These are phyloP conservation scores for Choreutis nemorana DNA, from an alignment of 2,888 invertebrate species.

Conservation along the genomic window DNA sequence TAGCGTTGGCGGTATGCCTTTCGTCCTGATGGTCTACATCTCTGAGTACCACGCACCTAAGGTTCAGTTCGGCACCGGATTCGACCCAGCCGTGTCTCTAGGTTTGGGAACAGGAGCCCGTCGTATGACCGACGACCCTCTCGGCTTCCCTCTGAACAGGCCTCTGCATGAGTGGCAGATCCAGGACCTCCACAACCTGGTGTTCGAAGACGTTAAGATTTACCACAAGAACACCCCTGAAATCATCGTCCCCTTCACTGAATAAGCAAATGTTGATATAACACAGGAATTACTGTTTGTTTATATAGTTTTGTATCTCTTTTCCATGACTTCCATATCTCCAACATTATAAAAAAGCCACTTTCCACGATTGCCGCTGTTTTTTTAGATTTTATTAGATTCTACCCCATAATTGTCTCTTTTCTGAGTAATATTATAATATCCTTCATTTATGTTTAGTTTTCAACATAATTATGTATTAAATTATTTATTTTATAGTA, in stretches of 20 bases:
- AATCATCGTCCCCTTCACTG: conserved; percentile 24
- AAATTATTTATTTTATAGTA: too few species aligned
- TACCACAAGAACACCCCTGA: conserved; percentile 56
- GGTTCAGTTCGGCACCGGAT: conserved; percentile 36
- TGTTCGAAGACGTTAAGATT: conserved; percentile 57
- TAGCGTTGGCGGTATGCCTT: conserved; percentile 64
- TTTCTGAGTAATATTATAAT: too few species aligned
- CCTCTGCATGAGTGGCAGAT: conserved; percentile 43
- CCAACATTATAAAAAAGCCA: too few species aligned
- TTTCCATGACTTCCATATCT: too few species aligned
- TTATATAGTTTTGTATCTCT: too few species aligned
- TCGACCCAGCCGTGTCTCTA: conserved; percentile 56
- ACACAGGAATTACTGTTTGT: too few species aligned
- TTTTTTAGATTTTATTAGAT: too few species aligned
- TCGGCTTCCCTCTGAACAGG: conserved; percentile 67
- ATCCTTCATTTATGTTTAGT: too few species aligned
- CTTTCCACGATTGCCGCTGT: too few species aligned
- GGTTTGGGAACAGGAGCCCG: conserved; percentile 53
- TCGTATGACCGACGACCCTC: conserved; percentile 48
- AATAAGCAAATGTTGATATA: too few species aligned
- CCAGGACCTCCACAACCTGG: conserved; percentile 45
- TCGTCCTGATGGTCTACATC: conserved; percentile 68
- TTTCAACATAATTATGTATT: too few species aligned
- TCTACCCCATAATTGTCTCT: too few species aligned
- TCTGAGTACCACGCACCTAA: conserved; percentile 53